Base-by-base conservation (phyloP, 2,113 vertebrate genomes). In the Recurvirostra avosetta region DNA sequence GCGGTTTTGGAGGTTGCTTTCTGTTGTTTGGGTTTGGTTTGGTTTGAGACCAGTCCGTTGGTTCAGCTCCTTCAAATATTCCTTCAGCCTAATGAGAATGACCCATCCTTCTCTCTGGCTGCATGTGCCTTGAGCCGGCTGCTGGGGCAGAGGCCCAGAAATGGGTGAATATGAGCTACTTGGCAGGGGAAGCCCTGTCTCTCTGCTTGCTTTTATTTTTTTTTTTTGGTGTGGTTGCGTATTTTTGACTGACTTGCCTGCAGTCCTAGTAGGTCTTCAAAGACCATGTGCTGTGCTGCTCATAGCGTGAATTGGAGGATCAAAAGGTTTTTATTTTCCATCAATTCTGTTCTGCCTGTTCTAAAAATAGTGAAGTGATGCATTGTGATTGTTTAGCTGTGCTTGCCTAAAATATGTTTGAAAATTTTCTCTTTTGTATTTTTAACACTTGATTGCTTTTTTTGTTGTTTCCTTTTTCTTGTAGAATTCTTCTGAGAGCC, bases 401-500 rank as follows among this genome's bases (percentile, higher is more conserved):
- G 15, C 30, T 67, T 36, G 12, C 50, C 22, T 71, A 72, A 92
- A 92, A 49, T 40, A 26, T 0, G 2, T 75, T 77, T 90, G 12
- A 55, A 9, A 72, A 16, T 13, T 71, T 82, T 43, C 38, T 12
- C 32, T 76, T 66, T 70, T 47, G 36, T 61, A 9, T 78, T 90
- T 92, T 85, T 92, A 89, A 93, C 18, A 45, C 21, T 53, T 72
- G 19, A 34, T 92, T 15, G 18, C 45, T 74, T 78, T 74, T 72
- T 66, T 23, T 53, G 20, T 80, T 40, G 8, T 63, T 90, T 53
- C 4, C 23, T 73, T 84, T 45, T 75, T 87, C 56, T 97, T 97
- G 52, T 98, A 99, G 99, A 90, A 97, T 89, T 98, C 97, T 77
- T 98, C 99, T 7, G 98, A 98, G 52, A 99, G 98, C 70, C 97